Conservation (phyloP, 2,888 invertebrate genomes). For the Strigamia crassipes region DNA sequence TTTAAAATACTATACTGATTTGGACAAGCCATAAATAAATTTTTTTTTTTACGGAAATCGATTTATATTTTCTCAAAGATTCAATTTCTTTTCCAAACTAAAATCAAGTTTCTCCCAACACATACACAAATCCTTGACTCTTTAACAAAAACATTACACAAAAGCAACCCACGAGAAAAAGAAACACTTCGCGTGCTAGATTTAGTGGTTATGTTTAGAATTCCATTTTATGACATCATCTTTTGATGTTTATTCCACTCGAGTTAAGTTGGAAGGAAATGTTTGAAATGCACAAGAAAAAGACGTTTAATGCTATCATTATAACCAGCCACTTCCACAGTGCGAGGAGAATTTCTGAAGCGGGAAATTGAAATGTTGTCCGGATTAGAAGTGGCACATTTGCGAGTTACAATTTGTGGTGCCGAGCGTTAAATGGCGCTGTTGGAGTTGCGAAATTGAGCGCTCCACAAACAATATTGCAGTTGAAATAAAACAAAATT, state of each 20-base stretch:
- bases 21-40: too few species aligned
- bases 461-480: neutral
- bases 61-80: too few species aligned
- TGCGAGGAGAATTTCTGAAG: conserved; percentile 8
- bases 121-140: too few species aligned
- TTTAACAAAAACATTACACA: too few species aligned
- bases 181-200: neutral
- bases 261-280: neutral
- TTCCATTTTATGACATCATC: neutral
- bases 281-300: neutral
- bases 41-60: too few species aligned
- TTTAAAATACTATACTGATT: too few species aligned
- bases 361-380: conserved; percentile 34
- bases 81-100: too few species aligned
- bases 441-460: neutral
- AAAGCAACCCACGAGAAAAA: neutral
- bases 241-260: conserved; percentile 13
- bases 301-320: conserved; percentile 17
- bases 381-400: conserved; percentile 34
- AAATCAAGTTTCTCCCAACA: too few species aligned
- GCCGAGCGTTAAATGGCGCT: conserved; percentile 14
- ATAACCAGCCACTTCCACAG: neutral
- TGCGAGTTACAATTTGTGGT: conserved; percentile 16
- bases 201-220: neutral
- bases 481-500: too few species aligned